These are phyloP conservation scores for Ypsolopha sequella DNA, from an alignment of 2,888 invertebrate species.

Conservation along the genomic window DNA sequence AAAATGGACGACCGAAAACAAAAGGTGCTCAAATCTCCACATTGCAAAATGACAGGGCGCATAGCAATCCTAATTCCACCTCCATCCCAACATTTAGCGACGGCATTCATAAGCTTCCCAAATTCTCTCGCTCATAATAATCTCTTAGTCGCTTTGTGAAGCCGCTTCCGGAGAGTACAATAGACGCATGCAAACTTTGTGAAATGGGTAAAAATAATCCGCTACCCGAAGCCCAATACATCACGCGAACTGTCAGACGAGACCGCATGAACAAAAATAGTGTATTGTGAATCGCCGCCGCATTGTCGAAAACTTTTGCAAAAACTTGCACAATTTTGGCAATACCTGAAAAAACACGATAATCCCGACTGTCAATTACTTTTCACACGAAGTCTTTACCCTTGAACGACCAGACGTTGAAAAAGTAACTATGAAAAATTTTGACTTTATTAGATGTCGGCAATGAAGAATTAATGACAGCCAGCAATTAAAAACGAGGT, in stretches of 20 bases:
- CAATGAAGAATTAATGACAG: slow-evolving; percentile 31
- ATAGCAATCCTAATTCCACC: background rate
- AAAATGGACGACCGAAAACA: too few relatives aligned
- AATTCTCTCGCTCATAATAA: slow-evolving; percentile 44
- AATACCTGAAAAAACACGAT: slow-evolving; percentile 40
- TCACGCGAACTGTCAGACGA: slow-evolving; percentile 64
- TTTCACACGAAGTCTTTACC: too few relatives aligned
- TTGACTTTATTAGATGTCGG: slow-evolving; percentile 10
- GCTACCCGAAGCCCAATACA: slow-evolving; percentile 58
- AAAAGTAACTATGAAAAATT: background rate
- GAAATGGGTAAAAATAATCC: slow-evolving; percentile 70
- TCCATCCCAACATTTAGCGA: background rate
- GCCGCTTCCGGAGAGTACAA: slow-evolving; percentile 64
- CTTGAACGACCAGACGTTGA: too few relatives aligned
- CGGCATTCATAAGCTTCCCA: slow-evolving; percentile 40
- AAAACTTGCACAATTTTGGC: slow-evolving; percentile 64
- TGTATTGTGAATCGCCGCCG: slow-evolving; percentile 49
- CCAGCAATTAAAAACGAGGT: slow-evolving; percentile 42
- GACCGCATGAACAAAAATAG: slow-evolving; percentile 68
- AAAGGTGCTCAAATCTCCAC: background rate
- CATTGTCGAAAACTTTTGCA: slow-evolving; percentile 58
- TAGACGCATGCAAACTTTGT: slow-evolving; percentile 66
- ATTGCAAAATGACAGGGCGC: background rate
- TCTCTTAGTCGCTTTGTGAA: slow-evolving; percentile 51
- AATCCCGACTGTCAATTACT: background rate